Conservation (phyloP, 1,140 invertebrate genomes). For the Archivesica marissinica region DNA sequence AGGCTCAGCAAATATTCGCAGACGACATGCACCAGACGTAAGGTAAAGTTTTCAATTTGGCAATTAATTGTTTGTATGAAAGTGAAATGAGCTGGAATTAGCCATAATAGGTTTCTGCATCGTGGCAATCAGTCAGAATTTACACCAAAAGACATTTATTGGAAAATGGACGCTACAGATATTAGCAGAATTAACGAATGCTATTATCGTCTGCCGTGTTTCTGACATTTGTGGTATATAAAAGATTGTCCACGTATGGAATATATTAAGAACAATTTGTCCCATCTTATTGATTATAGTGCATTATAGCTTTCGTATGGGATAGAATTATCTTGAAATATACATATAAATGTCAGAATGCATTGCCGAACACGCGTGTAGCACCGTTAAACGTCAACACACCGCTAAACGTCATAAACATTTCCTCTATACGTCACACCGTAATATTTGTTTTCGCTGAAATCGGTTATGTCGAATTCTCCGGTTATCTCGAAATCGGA, state of each 20-base stretch:
- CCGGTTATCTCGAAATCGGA: background rate
- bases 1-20: background rate
- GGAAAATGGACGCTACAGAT: conserved; percentile 19
- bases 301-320: conserved; percentile 19
- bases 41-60: background rate
- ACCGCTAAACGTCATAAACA: too few relatives aligned
- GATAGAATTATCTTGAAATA: background rate
- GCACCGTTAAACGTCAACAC: too few relatives aligned
- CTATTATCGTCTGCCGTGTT: conserved; percentile 7
- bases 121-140: conserved; percentile 17
- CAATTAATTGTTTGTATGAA: conserved; percentile 18
- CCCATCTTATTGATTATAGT: conserved; percentile 13
- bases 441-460: background rate
- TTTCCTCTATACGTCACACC: too few relatives aligned
- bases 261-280: conserved; percentile 55
- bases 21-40: background rate
- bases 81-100: conserved; percentile 7
- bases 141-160: conserved; percentile 48
- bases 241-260: conserved; percentile 35
- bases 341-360: background rate
- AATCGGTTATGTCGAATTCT: background rate
- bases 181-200: conserved; percentile 24
- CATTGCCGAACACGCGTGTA: background rate
- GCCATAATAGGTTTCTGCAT: background rate
- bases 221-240: conserved; percentile 54